Evolutionary conservation across 2,113 vertebrate species (phyloP).

Genomic region (Macrotus californicus): DNA sequence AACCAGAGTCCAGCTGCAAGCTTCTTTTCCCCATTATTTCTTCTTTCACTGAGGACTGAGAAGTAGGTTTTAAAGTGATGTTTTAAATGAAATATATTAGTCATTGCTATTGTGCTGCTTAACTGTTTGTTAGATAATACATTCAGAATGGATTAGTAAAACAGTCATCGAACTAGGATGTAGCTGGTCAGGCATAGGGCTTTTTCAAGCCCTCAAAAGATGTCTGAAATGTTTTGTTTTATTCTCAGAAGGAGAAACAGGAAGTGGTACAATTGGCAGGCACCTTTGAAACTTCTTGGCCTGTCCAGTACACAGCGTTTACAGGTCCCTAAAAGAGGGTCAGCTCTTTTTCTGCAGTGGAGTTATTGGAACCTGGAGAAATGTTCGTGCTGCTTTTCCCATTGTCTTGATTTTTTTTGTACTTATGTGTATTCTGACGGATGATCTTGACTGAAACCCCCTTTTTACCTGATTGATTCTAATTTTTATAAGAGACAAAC

Average conservation of each 20-base stretch:
- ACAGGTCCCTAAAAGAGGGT: constrained; percentile 17
- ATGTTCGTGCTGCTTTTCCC: constrained; percentile 22
- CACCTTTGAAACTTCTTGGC: constrained; percentile 17
- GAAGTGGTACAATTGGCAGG: not conserved
- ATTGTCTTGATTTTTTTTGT: not conserved
- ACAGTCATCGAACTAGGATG: not conserved
- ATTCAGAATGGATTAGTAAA: not conserved
- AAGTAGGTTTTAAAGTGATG: constrained; percentile 31
- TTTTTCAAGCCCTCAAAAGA: not conserved
- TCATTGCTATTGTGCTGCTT: not conserved
- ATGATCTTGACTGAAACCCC: not conserved
- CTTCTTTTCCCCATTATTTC: not conserved
- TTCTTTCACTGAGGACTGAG: constrained; percentile 29
- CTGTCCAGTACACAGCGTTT: not conserved
- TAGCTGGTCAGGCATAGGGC: not conserved
- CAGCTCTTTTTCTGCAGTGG: constrained; percentile 28
- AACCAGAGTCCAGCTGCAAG: not conserved
- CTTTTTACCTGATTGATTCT: constrained; percentile 33
- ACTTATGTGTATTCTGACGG: not conserved
- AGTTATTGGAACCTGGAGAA: constrained; percentile 27
- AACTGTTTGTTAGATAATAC: not conserved
- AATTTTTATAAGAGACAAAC: constrained; percentile 34
- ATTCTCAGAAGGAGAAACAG: constrained; percentile 21
- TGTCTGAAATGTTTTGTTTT: constrained; percentile 27
- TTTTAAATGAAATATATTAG: constrained; percentile 35